Evolutionary conservation across 2,113 vertebrate species (phyloP).

Genomic region (Herpetotheres cachinnans): DNA sequence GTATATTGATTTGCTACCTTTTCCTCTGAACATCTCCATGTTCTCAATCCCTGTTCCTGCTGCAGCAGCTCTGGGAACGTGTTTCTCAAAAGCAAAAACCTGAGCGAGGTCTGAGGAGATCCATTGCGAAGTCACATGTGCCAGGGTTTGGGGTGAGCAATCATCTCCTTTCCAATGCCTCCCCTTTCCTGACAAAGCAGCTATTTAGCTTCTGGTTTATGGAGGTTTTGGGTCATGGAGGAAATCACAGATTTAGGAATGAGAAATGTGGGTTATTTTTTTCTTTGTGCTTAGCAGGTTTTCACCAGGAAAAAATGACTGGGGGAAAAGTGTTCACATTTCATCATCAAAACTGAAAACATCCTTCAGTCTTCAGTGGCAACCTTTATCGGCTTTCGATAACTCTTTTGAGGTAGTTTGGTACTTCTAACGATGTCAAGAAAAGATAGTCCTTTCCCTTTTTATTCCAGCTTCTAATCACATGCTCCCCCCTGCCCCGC

Average conservation of each 20-base stretch:
- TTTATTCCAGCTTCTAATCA: not conserved
- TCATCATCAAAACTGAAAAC: not conserved
- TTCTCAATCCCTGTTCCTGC: not conserved
- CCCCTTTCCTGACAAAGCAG: not conserved
- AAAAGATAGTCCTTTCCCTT: not conserved
- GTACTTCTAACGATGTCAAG: not conserved
- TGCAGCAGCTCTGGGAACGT: not conserved
- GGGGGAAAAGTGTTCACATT: not conserved
- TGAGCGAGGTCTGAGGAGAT: not conserved
- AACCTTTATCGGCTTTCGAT: not conserved
- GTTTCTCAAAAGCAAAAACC: not conserved
- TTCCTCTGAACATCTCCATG: not conserved
- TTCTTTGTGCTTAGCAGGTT: not conserved
- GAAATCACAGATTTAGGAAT: not conserved
- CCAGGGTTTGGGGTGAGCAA: not conserved
- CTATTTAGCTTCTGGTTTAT: not conserved
- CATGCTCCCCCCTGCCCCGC: not conserved
- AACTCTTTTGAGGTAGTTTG: not conserved
- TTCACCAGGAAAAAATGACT: not conserved
- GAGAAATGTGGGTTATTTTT: not conserved
- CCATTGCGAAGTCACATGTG: rapidly evolving
- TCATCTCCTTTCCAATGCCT: not conserved
- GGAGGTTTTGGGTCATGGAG: not conserved
- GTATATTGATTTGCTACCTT: not conserved
- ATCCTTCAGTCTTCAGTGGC: not conserved